Conservation (phyloP, 2,113 vertebrate genomes). For the Ceratotherium simum region DNA sequence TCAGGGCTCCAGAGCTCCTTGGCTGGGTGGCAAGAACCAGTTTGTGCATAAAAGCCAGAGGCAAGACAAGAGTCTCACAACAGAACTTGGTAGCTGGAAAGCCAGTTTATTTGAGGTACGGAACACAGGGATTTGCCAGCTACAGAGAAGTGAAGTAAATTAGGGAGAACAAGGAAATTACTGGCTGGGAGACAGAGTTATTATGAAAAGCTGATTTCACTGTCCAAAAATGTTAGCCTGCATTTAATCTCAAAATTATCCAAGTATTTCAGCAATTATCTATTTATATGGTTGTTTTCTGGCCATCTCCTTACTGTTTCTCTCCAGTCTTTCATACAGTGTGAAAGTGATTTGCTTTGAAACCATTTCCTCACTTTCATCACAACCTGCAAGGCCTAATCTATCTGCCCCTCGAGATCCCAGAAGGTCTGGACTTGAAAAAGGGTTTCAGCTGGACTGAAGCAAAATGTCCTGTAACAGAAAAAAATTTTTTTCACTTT, state of each 20-base stretch:
- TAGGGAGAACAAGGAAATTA: constrained; percentile 80
- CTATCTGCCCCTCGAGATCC: neutral
- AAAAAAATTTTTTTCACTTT: neutral
- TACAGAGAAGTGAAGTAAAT: constrained; percentile 76
- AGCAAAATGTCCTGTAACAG: neutral
- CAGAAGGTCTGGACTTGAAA: constrained; percentile 6
- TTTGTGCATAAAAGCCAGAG: neutral
- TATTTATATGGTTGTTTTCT: constrained; percentile 77
- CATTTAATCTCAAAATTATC: constrained; percentile 79
- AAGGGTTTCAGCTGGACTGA: neutral
- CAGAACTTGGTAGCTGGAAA: constrained; percentile 28
- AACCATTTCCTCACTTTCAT: neutral
- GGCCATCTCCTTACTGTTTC: constrained; percentile 54
- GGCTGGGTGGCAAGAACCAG: neutral
- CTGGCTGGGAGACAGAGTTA: constrained; percentile 72
- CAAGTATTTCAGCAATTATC: constrained; percentile 78
- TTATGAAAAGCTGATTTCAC: constrained; percentile 79
- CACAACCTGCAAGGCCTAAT: neutral
- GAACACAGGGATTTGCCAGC: constrained; percentile 58
- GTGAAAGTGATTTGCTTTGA: constrained; percentile 55
- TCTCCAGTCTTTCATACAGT: constrained; percentile 5
- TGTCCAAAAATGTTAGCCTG: constrained; percentile 79
- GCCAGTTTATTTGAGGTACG: neutral
- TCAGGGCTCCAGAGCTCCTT: neutral
- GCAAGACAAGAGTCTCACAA: neutral